A percentile compares a stretch with the other conserved stretches of the same genome.
These are phyloP conservation scores for Sorex araneus DNA, from an alignment of 2,113 vertebrate genomes.

Conservation along the genomic window DNA sequence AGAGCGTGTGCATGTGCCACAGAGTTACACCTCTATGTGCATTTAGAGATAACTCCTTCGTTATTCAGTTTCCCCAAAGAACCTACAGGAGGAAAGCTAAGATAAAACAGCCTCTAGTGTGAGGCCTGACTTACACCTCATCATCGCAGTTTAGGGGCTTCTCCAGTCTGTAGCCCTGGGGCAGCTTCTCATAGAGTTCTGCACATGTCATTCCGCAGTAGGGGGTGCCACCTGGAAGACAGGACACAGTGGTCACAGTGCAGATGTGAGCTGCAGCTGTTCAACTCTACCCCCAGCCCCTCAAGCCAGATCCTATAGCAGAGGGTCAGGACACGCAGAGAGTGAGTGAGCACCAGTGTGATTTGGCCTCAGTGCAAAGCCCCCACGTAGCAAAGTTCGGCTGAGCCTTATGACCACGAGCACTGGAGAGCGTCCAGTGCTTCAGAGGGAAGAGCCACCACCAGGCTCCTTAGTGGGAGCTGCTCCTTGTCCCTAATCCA, in stretches of 20 bases:
- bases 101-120: background rate
- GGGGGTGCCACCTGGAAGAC: slow-evolving; percentile 92
- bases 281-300: background rate
- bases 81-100: background rate
- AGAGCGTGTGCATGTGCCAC: accelerated
- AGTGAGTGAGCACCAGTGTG: accelerated
- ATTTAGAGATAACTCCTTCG: no score
- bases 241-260: background rate
- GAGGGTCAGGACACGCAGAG: background rate
- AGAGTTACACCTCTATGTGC: background rate
- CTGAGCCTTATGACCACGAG: accelerated
- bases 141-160: slow-evolving; percentile 95
- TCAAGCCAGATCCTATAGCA: no score
- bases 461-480: accelerated
- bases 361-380: background rate
- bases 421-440: accelerated
- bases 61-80: background rate
- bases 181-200: slow-evolving; percentile 94
- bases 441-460: no score
- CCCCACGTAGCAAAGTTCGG: accelerated
- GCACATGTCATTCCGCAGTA: slow-evolving; percentile 95
- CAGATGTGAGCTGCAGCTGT: no score
- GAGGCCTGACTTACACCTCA: slow-evolving; percentile 91
- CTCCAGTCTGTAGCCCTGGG: slow-evolving; percentile 94
- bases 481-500: accelerated